phyloP scores from a whole-genome alignment of 2,888 invertebrate species.

The Leucoma salicis region DNA sequence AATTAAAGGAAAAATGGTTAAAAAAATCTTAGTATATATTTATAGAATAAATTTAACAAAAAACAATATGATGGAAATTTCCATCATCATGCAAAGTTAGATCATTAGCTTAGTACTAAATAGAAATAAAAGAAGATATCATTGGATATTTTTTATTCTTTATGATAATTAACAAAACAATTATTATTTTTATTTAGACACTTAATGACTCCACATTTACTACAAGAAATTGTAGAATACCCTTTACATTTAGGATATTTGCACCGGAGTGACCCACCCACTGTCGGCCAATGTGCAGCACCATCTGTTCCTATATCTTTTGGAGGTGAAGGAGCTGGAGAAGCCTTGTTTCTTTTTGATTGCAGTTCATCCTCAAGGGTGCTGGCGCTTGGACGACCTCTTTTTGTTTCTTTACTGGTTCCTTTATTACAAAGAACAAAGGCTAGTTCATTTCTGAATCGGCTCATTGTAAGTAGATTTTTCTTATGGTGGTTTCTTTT shows the following conservation, averaged over 20 bases:
- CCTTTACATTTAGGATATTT: conserved; percentile 29
- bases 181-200: conserved; percentile 29
- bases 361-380: conserved; percentile 27
- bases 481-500: conserved; percentile 37
- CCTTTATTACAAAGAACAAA: conserved; percentile 16
- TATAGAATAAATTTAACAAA: no score
- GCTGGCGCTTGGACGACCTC: conserved; percentile 28
- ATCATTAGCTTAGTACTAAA: background rate
- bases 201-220: conserved; percentile 23
- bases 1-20: no score
- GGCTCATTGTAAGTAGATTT: conserved; percentile 7
- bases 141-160: conserved; percentile 1
- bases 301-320: conserved; percentile 24
- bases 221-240: conserved; percentile 15
- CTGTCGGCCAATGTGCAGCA: conserved; percentile 23
- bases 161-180: conserved; percentile 20
- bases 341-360: conserved; percentile 30
- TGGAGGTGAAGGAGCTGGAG: conserved; percentile 24
- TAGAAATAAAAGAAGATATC: background rate
- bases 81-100: background rate
- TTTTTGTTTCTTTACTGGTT: conserved; percentile 16
- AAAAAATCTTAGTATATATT: no score
- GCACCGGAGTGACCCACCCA: conserved; percentile 23
- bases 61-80: background rate
- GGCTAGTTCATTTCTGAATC: conserved; percentile 21